These are phyloP conservation scores for Sphaeramia orbicularis DNA, from an alignment of 2,797 vertebrate genomes.

Conservation along the genomic window DNA sequence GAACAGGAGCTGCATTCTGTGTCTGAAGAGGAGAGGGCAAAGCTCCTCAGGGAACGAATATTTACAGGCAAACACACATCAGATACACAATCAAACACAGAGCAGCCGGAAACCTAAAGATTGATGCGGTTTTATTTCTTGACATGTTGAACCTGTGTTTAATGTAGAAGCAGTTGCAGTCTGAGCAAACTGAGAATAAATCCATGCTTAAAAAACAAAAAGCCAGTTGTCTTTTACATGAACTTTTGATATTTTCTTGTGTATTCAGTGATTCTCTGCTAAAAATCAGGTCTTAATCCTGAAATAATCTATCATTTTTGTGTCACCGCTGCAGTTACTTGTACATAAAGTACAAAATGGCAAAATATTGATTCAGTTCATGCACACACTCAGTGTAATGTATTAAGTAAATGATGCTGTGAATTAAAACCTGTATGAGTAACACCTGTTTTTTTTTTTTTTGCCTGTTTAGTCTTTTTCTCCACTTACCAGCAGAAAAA, in stretches of 20 bases:
- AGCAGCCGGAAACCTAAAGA: no score
- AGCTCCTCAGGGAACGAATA: slow-evolving; percentile 82
- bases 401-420: no score
- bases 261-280: not conserved
- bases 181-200: not conserved
- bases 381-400: no score
- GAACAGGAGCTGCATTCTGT: slow-evolving; percentile 80
- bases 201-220: no score
- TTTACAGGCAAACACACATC: slow-evolving; percentile 64
- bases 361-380: no score
- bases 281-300: no score
- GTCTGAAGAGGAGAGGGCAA: slow-evolving; percentile 68
- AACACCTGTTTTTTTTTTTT: not conserved
- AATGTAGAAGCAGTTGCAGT: no score
- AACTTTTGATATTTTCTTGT: not conserved
- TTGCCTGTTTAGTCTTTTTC: not conserved
- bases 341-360: not conserved
- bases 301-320: no score
- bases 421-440: not conserved
- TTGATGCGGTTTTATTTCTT: no score
- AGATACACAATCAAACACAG: not conserved
- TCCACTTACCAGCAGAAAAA: not conserved
- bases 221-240: no score
- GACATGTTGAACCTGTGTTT: no score
- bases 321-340: no score